These are phyloP conservation scores for Drosophila nr. perissopoda DNA, from an alignment of 2,888 invertebrate genomes.

Conservation along the genomic window DNA sequence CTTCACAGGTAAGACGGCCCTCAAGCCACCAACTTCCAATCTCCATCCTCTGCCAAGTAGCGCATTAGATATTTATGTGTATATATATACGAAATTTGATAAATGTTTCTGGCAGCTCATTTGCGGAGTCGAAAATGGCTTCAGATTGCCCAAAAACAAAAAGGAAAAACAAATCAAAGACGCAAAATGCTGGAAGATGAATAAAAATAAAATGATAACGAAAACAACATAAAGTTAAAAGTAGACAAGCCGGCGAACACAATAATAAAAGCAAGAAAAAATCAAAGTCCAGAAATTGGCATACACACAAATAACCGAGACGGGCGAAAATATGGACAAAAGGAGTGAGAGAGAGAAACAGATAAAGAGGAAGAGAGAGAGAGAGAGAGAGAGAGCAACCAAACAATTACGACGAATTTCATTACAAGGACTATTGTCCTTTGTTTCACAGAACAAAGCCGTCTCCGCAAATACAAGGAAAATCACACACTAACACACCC, in stretches of 20 bases:
- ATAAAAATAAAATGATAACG: constrained; percentile 2
- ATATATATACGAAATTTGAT: constrained; percentile 4
- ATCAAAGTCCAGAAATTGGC: constrained; percentile 41
- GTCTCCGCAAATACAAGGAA: constrained; percentile 16
- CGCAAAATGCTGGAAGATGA: constrained; percentile 17
- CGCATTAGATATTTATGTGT: neutral
- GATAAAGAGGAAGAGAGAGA: neutral
- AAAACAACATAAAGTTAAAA: constrained; percentile 29
- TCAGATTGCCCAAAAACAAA: constrained; percentile 32
- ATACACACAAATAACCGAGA: constrained; percentile 23
- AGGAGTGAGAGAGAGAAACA: neutral
- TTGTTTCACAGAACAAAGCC: constrained; percentile 26
- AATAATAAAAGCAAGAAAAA: constrained; percentile 40
- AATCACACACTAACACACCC: constrained; percentile 4
- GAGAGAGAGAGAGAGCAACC: constrained; percentile 2
- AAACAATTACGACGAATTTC: constrained; percentile 72
- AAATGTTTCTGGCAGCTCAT: constrained; percentile 15
- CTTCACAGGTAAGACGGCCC: constrained; percentile 9
- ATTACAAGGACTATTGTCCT: constrained; percentile 46
- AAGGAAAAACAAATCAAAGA: constrained; percentile 54
- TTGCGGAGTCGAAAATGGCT: constrained; percentile 9
- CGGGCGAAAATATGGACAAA: neutral
- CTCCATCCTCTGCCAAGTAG: neutral
- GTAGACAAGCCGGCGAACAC: constrained; percentile 26
- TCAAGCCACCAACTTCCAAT: neutral